phyloP scores from a whole-genome alignment of 2,113 vertebrate genomes.

The Perca fluviatilis region DNA sequence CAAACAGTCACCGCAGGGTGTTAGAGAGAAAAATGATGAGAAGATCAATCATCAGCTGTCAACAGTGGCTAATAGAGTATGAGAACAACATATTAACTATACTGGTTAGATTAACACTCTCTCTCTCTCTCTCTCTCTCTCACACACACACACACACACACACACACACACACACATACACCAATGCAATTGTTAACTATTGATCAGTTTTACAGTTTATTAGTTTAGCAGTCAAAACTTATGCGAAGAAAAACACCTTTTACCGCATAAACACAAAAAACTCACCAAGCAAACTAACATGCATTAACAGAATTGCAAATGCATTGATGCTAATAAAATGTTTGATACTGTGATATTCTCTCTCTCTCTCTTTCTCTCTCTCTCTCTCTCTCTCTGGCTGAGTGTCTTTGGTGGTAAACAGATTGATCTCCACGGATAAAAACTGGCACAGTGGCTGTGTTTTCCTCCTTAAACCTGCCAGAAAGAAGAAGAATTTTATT shows the following conservation, averaged over 20 bases:
- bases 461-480: slow-evolving; percentile 56
- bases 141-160: slow-evolving; percentile 13
- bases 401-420: slow-evolving; percentile 31
- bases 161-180: slow-evolving; percentile 24
- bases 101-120: slow-evolving; percentile 72
- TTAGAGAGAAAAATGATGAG: slow-evolving; percentile 78
- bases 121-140: slow-evolving; percentile 17
- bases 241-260: neutral
- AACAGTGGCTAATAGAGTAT: slow-evolving; percentile 78
- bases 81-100: slow-evolving; percentile 80
- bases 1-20: slow-evolving; percentile 63
- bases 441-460: slow-evolving; percentile 31
- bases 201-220: slow-evolving; percentile 56
- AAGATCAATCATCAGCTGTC: slow-evolving; percentile 82
- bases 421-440: slow-evolving; percentile 38
- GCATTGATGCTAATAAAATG: neutral
- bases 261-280: neutral
- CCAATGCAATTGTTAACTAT: slow-evolving; percentile 27
- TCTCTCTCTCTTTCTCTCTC: neutral
- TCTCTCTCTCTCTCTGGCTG: neutral
- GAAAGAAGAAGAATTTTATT: slow-evolving; percentile 12
- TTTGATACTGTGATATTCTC: neutral
- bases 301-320: neutral
- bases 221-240: slow-evolving; percentile 26
- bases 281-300: neutral